These are phyloP conservation scores for Gymnopithys bicolor DNA, from an alignment of 2,797 vertebrate genomes.

Conservation along the genomic window DNA sequence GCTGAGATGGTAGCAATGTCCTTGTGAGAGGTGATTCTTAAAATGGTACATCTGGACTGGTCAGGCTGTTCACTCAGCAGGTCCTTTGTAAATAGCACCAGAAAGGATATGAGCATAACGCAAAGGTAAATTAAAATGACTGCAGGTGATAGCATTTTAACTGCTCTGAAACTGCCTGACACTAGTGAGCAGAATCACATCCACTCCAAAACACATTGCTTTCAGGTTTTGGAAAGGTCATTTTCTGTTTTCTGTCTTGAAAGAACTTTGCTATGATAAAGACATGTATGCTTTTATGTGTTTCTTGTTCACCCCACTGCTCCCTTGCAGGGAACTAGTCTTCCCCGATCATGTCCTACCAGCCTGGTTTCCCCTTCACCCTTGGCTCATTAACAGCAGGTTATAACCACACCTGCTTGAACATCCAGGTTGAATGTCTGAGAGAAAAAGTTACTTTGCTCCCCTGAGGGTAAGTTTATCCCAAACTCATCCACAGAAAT, in stretches of 20 bases:
- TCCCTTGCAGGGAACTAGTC: background rate
- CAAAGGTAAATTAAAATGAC: background rate
- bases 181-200: background rate
- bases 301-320: background rate
- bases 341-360: background rate
- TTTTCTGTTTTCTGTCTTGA: background rate
- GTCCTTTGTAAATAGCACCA: background rate
- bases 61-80: background rate
- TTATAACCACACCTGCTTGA: background rate
- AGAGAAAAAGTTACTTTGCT: background rate
- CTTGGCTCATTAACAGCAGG: background rate
- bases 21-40: background rate
- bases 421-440: background rate
- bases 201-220: background rate
- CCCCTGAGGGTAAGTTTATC: background rate
- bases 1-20: accelerated
- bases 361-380: background rate
- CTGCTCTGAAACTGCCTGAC: background rate
- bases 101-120: background rate
- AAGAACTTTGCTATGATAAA: background rate
- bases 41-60: background rate
- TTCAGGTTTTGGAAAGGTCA: background rate
- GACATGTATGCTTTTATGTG: background rate
- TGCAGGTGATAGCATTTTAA: background rate
- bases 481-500: background rate